A percentile compares a stretch with the other conserved stretches of the same genome.
Conservation (phyloP, 1,140 invertebrate genomes). For the Condylostylus longicornis region DNA sequence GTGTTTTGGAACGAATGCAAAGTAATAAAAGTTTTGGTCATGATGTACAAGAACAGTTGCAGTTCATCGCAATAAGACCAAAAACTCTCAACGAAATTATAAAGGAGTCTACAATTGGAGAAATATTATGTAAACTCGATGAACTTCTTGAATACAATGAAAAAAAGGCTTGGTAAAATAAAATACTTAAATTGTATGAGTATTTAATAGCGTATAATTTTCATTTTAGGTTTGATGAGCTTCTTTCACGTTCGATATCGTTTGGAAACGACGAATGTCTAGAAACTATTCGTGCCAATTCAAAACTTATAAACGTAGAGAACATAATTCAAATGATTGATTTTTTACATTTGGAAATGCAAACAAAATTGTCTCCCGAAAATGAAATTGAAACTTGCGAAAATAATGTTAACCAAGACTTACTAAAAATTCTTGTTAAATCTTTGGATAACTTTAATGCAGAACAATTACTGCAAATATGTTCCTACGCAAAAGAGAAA, state of each 20-base stretch:
- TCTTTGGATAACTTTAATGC: slow-evolving; percentile 7
- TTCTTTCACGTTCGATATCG: slow-evolving; percentile 10
- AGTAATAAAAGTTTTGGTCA: slow-evolving; percentile 8
- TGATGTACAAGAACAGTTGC: slow-evolving; percentile 11
- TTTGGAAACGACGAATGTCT: slow-evolving; percentile 23
- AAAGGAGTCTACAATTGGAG: slow-evolving; percentile 11
- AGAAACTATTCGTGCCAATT: slow-evolving; percentile 11
- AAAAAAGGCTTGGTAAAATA: slow-evolving; percentile 4
- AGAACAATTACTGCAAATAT: slow-evolving; percentile 5
- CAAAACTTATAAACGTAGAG: slow-evolving; percentile 8
- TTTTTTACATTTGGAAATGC: slow-evolving; percentile 6
- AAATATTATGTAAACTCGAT: slow-evolving; percentile 17
- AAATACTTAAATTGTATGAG: too few relatives aligned
- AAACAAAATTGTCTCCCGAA: slow-evolving; percentile 3
- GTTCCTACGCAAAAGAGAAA: slow-evolving; percentile 5
- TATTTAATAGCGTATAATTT: too few relatives aligned
- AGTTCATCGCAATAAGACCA: slow-evolving; percentile 12
- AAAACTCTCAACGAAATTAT: slow-evolving; percentile 12
- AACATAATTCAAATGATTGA: slow-evolving; percentile 8
- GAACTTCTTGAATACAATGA: slow-evolving; percentile 5
- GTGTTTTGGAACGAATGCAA: slow-evolving; percentile 6
- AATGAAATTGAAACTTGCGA: slow-evolving; percentile 3
- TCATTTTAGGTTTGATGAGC: slow-evolving; percentile 7
- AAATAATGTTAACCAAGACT: slow-evolving; percentile 1
- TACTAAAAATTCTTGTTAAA: slow-evolving; percentile 2